Conservation (phyloP, 2,888 invertebrate genomes). For the Strigamia transsilvanica region DNA sequence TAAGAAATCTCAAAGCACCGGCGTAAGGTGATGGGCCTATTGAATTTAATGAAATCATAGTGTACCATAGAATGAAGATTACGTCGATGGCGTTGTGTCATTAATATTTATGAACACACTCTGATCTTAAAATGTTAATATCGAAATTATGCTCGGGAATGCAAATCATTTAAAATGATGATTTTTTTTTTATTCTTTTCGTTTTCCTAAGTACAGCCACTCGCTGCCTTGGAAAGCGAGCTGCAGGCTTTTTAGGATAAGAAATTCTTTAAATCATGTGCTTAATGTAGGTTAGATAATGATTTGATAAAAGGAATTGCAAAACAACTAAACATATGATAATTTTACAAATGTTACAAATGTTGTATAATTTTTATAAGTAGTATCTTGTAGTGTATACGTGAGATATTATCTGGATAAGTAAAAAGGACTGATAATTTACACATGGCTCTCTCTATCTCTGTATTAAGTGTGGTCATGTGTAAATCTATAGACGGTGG, state of each 20-base stretch:
- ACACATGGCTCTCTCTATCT: constrained; percentile 18
- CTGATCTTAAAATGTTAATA: constrained; percentile 51
- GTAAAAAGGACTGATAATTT: background rate
- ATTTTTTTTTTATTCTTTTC: background rate
- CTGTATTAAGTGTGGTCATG: constrained; percentile 32
- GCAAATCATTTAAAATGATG: constrained; percentile 40
- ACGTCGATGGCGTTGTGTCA: constrained; percentile 38
- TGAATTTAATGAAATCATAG: constrained; percentile 53
- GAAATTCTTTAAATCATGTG: constrained; percentile 37
- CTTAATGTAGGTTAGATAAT: constrained; percentile 7
- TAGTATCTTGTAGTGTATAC: no score
- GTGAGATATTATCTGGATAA: no score
- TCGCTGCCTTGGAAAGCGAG: constrained; percentile 11
- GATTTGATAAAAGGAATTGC: constrained; percentile 20
- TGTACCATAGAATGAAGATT: constrained; percentile 16
- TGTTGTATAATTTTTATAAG: background rate
- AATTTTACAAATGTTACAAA: background rate
- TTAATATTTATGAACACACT: constrained; percentile 53
- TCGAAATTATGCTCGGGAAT: constrained; percentile 52
- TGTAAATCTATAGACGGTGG: constrained; percentile 35
- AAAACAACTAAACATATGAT: background rate
- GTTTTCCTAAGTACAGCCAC: background rate
- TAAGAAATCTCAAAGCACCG: constrained; percentile 50
- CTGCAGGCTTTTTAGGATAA: background rate
- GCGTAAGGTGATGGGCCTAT: constrained; percentile 51